These are phyloP conservation scores for Allophyes oxyacanthae DNA, from an alignment of 2,888 invertebrate species.

Conservation along the genomic window DNA sequence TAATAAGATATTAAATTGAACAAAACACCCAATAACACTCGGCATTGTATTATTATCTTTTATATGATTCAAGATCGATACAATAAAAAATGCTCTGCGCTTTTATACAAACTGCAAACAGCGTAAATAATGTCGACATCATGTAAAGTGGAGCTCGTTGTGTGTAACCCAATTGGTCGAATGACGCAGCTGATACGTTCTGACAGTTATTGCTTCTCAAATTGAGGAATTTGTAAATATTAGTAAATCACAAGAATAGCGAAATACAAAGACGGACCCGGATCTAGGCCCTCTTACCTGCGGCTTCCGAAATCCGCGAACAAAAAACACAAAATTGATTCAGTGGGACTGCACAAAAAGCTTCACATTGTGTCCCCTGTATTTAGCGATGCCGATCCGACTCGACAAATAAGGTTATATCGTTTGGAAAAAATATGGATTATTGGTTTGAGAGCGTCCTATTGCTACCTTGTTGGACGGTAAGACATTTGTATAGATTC, in stretches of 20 bases:
- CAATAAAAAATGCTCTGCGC: constrained; percentile 45
- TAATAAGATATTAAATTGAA: constrained; percentile 28
- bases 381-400: constrained; percentile 81
- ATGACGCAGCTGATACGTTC: constrained; percentile 81
- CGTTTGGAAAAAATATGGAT: constrained; percentile 80
- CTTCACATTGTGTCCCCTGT: constrained; percentile 79
- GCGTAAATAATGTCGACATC: constrained; percentile 58
- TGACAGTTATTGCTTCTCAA: constrained; percentile 85
- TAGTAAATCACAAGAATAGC: constrained; percentile 76
- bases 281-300: constrained; percentile 87
- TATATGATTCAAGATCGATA: constrained; percentile 34
- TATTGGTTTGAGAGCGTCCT: constrained; percentile 74
- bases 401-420: constrained; percentile 85
- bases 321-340: constrained; percentile 86
- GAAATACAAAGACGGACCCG: constrained; percentile 79
- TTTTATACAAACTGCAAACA: constrained; percentile 53
- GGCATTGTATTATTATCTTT: constrained; percentile 37
- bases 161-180: constrained; percentile 77
- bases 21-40: constrained; percentile 34
- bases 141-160: constrained; percentile 54
- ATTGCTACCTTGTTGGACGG: constrained; percentile 45
- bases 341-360: constrained; percentile 82
- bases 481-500: constrained; percentile 46
- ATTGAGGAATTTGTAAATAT: constrained; percentile 87
- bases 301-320: constrained; percentile 85